These are phyloP conservation scores for Lophotriccus pileatus DNA, from an alignment of 2,797 vertebrate genomes.

Conservation along the genomic window DNA sequence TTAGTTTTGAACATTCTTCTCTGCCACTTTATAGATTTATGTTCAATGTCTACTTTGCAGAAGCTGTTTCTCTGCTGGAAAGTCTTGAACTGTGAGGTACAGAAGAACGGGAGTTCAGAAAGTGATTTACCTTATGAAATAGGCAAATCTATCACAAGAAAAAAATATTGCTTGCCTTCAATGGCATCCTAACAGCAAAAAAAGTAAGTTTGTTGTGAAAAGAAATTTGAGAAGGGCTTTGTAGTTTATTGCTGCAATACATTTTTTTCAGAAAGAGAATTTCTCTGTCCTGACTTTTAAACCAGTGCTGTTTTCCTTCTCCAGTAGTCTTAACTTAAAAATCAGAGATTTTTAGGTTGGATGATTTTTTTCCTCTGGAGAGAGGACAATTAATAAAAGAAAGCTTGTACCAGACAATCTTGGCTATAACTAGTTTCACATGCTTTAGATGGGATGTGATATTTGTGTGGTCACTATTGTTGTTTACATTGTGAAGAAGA, in stretches of 20 bases:
- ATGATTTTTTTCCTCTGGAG: not conserved
- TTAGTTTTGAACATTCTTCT: not conserved
- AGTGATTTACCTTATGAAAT: not conserved
- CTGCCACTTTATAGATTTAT: not conserved
- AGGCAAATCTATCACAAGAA: not conserved
- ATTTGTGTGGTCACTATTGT: not conserved
- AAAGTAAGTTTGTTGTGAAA: not conserved
- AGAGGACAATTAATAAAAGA: not conserved
- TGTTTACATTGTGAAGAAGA: not conserved
- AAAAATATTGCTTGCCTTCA: not conserved
- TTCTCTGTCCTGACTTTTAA: not conserved
- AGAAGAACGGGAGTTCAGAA: not conserved
- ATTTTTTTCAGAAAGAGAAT: not conserved
- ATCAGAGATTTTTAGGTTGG: not conserved
- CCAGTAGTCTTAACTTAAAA: not conserved
- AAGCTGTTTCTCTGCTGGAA: not conserved
- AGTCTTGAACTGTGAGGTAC: not conserved
- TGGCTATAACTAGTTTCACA: not conserved
- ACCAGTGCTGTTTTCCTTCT: not conserved
- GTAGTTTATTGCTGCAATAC: not conserved
- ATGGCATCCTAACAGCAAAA: not conserved
- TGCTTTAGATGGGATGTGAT: not conserved
- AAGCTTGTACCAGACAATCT: not conserved
- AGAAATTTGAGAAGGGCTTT: not conserved
- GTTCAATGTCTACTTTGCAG: not conserved